These are phyloP conservation scores for Pantherophis guttatus DNA, from an alignment of 2,113 vertebrate species.

Conservation along the genomic window DNA sequence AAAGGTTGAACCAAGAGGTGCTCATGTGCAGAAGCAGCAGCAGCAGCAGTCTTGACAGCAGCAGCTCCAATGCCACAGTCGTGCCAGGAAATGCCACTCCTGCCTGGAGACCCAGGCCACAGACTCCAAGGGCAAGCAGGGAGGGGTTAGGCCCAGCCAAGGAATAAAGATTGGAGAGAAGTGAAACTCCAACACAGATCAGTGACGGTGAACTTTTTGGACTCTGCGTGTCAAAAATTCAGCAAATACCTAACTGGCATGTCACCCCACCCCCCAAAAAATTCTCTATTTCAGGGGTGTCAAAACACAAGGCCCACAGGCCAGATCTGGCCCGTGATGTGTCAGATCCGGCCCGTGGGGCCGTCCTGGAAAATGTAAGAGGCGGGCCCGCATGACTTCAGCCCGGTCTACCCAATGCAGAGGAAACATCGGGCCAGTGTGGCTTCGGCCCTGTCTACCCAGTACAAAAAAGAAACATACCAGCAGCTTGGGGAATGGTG, in stretches of 20 bases:
- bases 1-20: slow-evolving; percentile 50
- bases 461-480: no score
- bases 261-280: neutral
- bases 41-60: slow-evolving; percentile 73
- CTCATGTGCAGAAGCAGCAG: slow-evolving; percentile 66
- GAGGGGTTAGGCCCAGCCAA: neutral
- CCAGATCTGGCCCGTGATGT: no score
- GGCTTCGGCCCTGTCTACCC: no score
- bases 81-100: slow-evolving; percentile 48
- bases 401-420: no score
- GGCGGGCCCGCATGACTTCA: no score
- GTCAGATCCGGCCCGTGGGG: no score
- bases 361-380: no score
- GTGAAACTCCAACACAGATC: neutral
- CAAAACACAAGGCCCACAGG: no score
- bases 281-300: neutral
- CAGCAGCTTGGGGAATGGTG: no score
- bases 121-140: neutral
- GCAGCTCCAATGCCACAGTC: slow-evolving; percentile 67
- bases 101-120: neutral
- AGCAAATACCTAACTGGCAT: neutral
- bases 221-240: neutral
- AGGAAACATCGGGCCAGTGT: no score
- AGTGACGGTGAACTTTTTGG: neutral
- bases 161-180: neutral